Base-by-base conservation (phyloP, 2,888 invertebrate genomes). In the Sphaeridia pumilis region DNA sequence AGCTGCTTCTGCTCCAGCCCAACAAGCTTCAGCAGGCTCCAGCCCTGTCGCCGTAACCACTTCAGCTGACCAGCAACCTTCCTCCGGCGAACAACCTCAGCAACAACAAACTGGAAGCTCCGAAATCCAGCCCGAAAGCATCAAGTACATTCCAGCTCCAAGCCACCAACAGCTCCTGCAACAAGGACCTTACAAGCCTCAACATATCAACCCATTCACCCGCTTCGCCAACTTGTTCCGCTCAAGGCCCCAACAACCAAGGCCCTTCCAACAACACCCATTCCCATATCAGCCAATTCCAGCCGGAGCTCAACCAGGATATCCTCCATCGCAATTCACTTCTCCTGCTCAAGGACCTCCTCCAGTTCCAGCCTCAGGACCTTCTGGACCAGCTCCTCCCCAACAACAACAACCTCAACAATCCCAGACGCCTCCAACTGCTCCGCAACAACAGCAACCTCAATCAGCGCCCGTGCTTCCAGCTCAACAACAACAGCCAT, bases 221-320 rank as follows among this genome's bases (percentile, higher is more conserved):
- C 54, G 58, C 38, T 24, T 60, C 7, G 58, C 60, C 1, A 60
- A 60, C 35, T 34, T 60, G 17, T 58, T 60, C 41, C 26, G 60
- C n/a, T 17, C 48, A 31, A 35, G 48, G 24, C 45, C 47, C 22
- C 45, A 41, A 26, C 47, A 49, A 27, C 35, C 34, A 10, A 26
- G 43, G 24, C 56, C 49, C 4, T 36, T 47, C 25, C 43, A 38
- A n/a, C 21, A 42, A 35, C 35, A 25, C 20, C 54, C 54, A 27
- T 27, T 47, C 44, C 20, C 24, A 7, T 38, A 27, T n/a, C 50
- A 42, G 7, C 43, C n/a, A 43, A 38, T 38, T 14, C 38, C 38
- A 12, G 38, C n/a, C n/a, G n/a, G n/a, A n/a, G n/a, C 36, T 7
- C 48, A 43, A 26, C 48, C 52, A 28, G 12, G 27, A 24, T 43